Evolutionary conservation across 2,888 invertebrate species (phyloP).

Genomic region (Chymomyza caudatula): DNA sequence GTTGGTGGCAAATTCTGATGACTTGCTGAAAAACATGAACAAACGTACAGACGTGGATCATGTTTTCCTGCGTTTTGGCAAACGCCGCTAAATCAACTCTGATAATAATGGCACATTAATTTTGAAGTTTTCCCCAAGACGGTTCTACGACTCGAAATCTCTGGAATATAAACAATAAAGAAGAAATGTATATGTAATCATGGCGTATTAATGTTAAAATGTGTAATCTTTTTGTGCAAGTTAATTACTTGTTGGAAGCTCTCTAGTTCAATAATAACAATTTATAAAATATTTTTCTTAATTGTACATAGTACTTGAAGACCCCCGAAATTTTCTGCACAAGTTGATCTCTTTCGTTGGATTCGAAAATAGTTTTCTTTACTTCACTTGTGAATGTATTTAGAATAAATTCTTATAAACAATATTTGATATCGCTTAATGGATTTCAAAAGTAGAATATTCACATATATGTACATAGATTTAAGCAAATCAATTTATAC

Average conservation of each 20-base stretch:
- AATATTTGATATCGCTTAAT: neutral
- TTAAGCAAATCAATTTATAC: neutral
- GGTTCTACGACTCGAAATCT: constrained; percentile 9
- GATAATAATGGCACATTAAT: neutral
- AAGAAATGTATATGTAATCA: neutral
- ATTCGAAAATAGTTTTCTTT: constrained; percentile 1
- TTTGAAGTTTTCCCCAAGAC: neutral
- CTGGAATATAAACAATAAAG: neutral
- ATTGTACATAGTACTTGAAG: constrained; percentile 34
- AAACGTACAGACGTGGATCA: constrained; percentile 94
- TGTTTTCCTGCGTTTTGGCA: constrained; percentile 92
- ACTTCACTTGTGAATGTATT: neutral
- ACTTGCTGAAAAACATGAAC: constrained; percentile 80
- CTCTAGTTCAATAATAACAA: constrained; percentile 59
- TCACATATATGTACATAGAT: neutral
- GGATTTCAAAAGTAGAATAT: neutral
- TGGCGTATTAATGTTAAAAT: constrained; percentile 12
- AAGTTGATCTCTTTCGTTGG: constrained; percentile 30
- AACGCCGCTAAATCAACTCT: constrained; percentile 82
- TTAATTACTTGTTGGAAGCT: constrained; percentile 53
- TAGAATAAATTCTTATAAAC: neutral
- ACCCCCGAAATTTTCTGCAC: constrained; percentile 47
- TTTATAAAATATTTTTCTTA: constrained; percentile 27
- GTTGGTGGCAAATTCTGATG: constrained; percentile 75
- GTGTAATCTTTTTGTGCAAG: constrained; percentile 28